Evolutionary conservation across 2,797 vertebrate genomes (phyloP).

Genomic region (Lerista edwardsae): DNA sequence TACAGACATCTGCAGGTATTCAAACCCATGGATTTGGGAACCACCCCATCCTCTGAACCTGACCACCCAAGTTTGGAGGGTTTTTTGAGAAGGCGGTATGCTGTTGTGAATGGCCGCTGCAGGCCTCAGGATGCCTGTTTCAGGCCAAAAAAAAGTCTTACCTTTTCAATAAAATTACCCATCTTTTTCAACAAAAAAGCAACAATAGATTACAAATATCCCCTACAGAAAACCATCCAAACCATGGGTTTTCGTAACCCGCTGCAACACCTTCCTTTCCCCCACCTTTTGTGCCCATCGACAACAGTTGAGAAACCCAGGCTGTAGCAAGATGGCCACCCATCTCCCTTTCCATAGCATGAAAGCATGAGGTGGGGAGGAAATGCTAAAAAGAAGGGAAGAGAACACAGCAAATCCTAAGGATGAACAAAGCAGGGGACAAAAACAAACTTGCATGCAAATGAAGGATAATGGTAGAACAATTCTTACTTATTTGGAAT

Average conservation of each 20-base stretch:
- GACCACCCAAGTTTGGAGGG: no score
- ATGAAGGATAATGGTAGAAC: slow-evolving; percentile 18
- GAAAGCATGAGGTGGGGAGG: background rate
- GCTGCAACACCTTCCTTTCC: background rate
- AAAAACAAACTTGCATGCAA: background rate
- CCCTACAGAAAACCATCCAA: background rate
- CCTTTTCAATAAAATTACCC: background rate
- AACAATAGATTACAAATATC: background rate
- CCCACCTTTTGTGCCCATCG: background rate
- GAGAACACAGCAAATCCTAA: background rate
- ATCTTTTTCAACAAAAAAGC: background rate
- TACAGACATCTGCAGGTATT: no score
- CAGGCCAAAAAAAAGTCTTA: no score
- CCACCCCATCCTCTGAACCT: no score
- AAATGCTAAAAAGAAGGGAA: background rate
- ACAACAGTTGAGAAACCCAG: background rate
- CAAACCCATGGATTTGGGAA: no score
- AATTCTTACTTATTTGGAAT: slow-evolving; percentile 92
- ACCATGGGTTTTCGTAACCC: background rate
- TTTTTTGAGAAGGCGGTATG: no score
- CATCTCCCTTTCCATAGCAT: no score
- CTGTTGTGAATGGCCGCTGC: no score
- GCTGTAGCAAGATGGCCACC: background rate
- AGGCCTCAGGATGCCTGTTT: no score
- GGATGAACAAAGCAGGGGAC: background rate